Evolutionary conservation across 2,888 invertebrate genomes (phyloP), one percentile per base, ranked within the genome.

Genomic region (Spodoptera exigua): DNA sequence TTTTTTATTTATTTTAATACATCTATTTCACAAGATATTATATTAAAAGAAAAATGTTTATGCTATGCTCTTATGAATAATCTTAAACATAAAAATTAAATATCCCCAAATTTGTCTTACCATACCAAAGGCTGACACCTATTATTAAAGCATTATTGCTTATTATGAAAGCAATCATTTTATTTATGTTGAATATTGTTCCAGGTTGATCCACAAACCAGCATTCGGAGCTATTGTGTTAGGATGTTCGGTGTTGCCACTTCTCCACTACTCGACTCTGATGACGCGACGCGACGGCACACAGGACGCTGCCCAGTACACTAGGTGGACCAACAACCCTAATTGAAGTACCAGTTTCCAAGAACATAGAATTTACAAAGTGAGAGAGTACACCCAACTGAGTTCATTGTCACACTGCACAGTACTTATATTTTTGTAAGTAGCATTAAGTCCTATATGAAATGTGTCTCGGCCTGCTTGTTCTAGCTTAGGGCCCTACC

Each of bases 201-300:
- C 5, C 13, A 91, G 93, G 93, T 74, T 93, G 41, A 76, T 91
- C 2, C 87, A 93, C 79, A 92, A 90, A 68, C 91, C 94, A 5
- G 70, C 84, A 1, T 89, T 86, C 49, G 94, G 93, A 0, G 85
- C 81, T 1, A 63, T 92, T 61, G 84, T 92, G 12, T 60, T 92
- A 0, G 85, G 86, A 7, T 85, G 83, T 0, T 89, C 90, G 1
- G 45, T 85, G 32, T 68, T 89, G 0, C 94, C 94, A 0, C 54
- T 92, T 3, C 77, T 93, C 7, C 90, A 93, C 74, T 94, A 93
- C 75, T 93, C 93, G 0, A 92, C 86, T 9, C 61, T 93, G 12
- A 73, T 92, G 9, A 55, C 81, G 1, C 82, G 92, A 0, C 83
- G 88, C 0, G 86, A 81, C 12, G 52, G 64, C 11, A 48, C 81